A percentile compares a stretch with the other conserved stretches of the same genome.
These are phyloP conservation scores for Poliocrania exsul DNA, from an alignment of 2,797 vertebrate species.

Conservation along the genomic window DNA sequence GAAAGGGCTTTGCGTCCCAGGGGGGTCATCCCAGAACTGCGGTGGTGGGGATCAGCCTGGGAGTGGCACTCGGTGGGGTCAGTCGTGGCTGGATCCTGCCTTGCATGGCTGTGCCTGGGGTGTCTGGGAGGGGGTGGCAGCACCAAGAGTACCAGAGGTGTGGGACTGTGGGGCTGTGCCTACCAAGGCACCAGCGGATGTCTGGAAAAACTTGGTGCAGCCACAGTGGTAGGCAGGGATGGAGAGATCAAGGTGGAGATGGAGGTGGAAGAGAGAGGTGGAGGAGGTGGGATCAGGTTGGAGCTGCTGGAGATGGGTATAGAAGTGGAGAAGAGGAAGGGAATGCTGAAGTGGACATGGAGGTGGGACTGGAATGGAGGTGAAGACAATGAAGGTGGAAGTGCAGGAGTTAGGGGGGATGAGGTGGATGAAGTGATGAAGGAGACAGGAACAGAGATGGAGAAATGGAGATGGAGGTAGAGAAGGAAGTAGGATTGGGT, in stretches of 20 bases:
- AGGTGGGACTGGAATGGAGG: no score
- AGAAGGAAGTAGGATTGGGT: background rate
- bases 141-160: background rate
- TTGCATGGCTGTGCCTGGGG: background rate
- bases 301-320: background rate
- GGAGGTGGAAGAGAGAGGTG: background rate
- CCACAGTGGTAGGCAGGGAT: no score
- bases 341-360: background rate
- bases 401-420: background rate
- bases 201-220: background rate
- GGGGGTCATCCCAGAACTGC: background rate
- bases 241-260: background rate
- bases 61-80: background rate
- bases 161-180: background rate
- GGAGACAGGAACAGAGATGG: no score
- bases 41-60: background rate
- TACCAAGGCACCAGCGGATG: fast-evolving
- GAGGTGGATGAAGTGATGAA: background rate
- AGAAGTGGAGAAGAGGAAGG: background rate
- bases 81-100: background rate
- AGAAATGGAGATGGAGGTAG: background rate
- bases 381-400: background rate
- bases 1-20: no score
- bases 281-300: background rate
- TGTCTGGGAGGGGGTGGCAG: background rate